Evolutionary conservation across 1,140 invertebrate species (phyloP).

Genomic region (Steinernema feltiae): DNA sequence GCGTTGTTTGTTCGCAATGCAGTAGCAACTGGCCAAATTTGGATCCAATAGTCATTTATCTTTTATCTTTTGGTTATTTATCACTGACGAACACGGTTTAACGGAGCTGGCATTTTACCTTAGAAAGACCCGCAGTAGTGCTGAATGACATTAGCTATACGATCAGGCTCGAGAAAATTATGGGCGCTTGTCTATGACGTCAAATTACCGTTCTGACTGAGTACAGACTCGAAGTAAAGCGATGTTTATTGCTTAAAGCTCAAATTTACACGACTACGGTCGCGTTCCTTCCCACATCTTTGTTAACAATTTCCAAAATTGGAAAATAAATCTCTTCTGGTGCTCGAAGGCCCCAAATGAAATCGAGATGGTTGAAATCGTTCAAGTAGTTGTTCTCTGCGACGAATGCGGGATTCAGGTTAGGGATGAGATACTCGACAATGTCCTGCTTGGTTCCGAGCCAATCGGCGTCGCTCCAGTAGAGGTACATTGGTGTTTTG

Average conservation of each 20-base stretch:
- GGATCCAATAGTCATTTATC: too few relatives aligned
- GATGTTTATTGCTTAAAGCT: not conserved
- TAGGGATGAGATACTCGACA: conserved; percentile 22
- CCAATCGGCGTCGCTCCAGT: conserved; percentile 26
- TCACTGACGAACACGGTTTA: too few relatives aligned
- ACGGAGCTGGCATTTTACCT: too few relatives aligned
- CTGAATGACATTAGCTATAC: too few relatives aligned
- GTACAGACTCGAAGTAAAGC: not conserved
- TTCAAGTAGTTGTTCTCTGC: conserved; percentile 17
- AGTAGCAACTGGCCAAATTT: too few relatives aligned
- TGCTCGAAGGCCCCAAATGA: conserved; percentile 32
- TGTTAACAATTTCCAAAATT: conserved; percentile 19
- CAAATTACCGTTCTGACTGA: too few relatives aligned
- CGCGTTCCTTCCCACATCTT: not conserved
- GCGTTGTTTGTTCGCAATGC: too few relatives aligned
- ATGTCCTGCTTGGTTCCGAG: conserved; percentile 19
- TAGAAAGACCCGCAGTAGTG: too few relatives aligned
- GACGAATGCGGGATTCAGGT: not conserved
- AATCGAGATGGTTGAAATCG: conserved; percentile 33
- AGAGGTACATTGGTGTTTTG: conserved; percentile 29
- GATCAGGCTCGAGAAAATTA: too few relatives aligned
- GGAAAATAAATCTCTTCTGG: conserved; percentile 21
- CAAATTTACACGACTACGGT: not conserved
- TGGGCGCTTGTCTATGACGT: too few relatives aligned
- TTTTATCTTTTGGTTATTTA: too few relatives aligned